Evolutionary conservation across 2,888 invertebrate genomes (phyloP).

Genomic region (Scaptomyza polygonia): DNA sequence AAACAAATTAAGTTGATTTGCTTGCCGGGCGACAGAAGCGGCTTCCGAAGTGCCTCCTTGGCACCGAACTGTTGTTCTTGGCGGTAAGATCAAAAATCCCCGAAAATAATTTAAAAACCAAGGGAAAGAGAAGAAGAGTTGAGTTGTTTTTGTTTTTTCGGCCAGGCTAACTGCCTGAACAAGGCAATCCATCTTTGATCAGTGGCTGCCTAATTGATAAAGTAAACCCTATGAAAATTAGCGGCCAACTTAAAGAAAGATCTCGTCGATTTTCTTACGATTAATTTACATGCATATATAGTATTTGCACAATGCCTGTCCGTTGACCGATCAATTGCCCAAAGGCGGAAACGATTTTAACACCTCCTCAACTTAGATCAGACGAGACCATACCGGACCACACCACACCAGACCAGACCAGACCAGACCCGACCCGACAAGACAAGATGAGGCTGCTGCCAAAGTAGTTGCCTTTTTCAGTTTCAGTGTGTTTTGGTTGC

Average conservation of each 20-base stretch:
- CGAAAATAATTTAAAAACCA: constrained; percentile 66
- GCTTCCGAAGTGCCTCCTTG: constrained; percentile 71
- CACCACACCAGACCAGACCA: constrained; percentile 3
- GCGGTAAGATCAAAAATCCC: constrained; percentile 66
- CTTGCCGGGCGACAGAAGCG: constrained; percentile 72
- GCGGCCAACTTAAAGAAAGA: constrained; percentile 62
- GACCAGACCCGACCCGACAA: constrained; percentile 17
- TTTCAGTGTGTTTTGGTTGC: constrained; percentile 46
- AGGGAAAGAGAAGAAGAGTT: constrained; percentile 5
- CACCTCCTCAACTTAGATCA: constrained; percentile 48
- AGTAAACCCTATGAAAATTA: constrained; percentile 71
- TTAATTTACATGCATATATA: constrained; percentile 69
- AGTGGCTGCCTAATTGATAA: constrained; percentile 68
- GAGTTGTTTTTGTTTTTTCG: constrained; percentile 7
- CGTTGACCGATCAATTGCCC: constrained; percentile 63
- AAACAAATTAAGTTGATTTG: constrained; percentile 77
- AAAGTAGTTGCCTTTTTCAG: constrained; percentile 13
- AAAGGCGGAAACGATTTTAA: constrained; percentile 71
- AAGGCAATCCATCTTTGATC: constrained; percentile 39
- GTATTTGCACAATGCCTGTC: constrained; percentile 64
- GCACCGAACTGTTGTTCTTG: constrained; percentile 2
- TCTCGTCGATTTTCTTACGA: constrained; percentile 68
- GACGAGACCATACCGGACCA: constrained; percentile 9
- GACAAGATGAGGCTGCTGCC: constrained; percentile 17
- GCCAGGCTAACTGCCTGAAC: constrained; percentile 35